Evolutionary conservation across 2,797 vertebrate genomes (phyloP).

Genomic region (Diplodus sargus): DNA sequence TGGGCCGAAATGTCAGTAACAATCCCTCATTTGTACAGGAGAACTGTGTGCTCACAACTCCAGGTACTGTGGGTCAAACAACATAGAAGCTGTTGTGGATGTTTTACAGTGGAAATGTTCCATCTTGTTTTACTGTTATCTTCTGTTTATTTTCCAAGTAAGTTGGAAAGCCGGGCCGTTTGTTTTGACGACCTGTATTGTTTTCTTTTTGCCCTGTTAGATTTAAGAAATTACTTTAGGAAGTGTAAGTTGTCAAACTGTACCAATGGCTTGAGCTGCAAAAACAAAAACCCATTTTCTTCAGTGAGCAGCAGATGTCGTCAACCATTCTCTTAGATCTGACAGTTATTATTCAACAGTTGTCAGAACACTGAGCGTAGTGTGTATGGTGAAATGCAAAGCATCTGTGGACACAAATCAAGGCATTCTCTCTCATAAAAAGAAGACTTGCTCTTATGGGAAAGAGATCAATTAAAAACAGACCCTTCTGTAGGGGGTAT

Average conservation of each 20-base stretch:
- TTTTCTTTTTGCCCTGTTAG: too few species aligned
- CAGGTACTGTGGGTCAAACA: neutral
- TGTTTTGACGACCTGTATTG: too few species aligned
- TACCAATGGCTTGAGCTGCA: neutral
- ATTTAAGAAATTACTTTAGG: neutral
- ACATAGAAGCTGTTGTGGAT: too few species aligned
- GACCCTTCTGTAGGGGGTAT: slow-evolving; percentile 20
- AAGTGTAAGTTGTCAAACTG: neutral
- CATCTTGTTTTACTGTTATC: too few species aligned
- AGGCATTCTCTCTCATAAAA: slow-evolving; percentile 14
- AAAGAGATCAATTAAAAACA: slow-evolving; percentile 69
- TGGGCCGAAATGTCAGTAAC: neutral
- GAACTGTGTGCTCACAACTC: neutral
- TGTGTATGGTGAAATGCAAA: slow-evolving; percentile 38
- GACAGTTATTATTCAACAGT: slow-evolving; percentile 31
- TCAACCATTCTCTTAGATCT: slow-evolving; percentile 4
- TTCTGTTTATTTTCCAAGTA: too few species aligned
- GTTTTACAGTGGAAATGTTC: too few species aligned
- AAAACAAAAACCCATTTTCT: neutral
- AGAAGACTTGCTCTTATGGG: slow-evolving; percentile 38
- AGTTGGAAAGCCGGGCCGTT: too few species aligned
- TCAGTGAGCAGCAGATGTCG: slow-evolving; percentile 32
- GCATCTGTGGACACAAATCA: slow-evolving; percentile 27
- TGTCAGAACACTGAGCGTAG: slow-evolving; percentile 19
- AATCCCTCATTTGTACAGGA: neutral